Evolutionary conservation across 2,888 invertebrate genomes (phyloP).

Genomic region (Boloria selene): DNA sequence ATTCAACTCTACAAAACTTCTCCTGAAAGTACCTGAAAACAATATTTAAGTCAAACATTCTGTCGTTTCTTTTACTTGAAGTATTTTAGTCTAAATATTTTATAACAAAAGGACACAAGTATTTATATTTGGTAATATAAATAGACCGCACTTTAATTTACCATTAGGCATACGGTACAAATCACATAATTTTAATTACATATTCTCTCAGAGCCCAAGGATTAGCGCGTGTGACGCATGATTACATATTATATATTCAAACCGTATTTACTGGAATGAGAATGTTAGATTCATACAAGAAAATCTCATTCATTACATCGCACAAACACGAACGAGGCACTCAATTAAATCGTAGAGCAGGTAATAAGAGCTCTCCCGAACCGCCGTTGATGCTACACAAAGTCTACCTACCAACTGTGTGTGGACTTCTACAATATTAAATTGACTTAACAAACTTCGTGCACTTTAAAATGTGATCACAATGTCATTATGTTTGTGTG

Average conservation of each 20-base stretch:
- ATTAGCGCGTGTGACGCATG: conserved; percentile 28
- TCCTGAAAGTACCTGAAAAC: too few relatives aligned
- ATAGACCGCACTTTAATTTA: conserved; percentile 5
- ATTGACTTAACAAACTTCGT: conserved; percentile 1
- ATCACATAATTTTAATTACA: conserved; percentile 24
- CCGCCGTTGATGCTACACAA: conserved; percentile 46
- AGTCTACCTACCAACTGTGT: conserved; percentile 33
- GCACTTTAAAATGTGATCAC: background rate
- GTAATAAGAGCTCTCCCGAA: conserved; percentile 48
- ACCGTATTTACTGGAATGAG: conserved; percentile 34
- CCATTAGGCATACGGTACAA: background rate
- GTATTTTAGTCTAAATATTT: too few relatives aligned
- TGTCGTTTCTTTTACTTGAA: too few relatives aligned
- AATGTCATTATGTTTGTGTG: background rate
- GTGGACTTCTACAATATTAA: conserved; percentile 29
- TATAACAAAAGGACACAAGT: too few relatives aligned
- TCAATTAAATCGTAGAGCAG: conserved; percentile 53
- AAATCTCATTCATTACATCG: conserved; percentile 42
- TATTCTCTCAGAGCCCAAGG: conserved; percentile 25
- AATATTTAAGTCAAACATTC: too few relatives aligned
- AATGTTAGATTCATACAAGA: conserved; percentile 34
- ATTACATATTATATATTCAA: conserved; percentile 39
- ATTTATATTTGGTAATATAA: background rate
- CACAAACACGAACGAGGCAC: conserved; percentile 42
- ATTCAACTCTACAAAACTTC: too few relatives aligned